Conservation (phyloP, 2,888 invertebrate species). For the Stenotaenia linearis region DNA sequence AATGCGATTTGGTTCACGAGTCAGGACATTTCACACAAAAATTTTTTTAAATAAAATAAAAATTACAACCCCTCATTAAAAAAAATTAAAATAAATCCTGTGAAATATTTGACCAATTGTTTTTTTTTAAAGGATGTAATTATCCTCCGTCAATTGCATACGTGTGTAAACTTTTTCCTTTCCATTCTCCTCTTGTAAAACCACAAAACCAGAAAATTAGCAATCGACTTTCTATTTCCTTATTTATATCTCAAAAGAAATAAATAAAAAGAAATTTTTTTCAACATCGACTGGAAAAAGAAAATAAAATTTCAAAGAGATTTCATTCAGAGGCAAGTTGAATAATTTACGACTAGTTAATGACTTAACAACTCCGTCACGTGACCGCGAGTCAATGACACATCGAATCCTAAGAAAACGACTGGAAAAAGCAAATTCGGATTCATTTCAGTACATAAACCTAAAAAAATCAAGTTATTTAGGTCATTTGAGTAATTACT, state of each 20-base stretch:
- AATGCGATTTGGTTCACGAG: not conserved
- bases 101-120: not conserved
- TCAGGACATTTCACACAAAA: not conserved
- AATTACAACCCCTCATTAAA: not conserved
- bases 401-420: not conserved
- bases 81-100: not conserved
- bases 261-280: too few relatives aligned
- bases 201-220: not conserved
- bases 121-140: not conserved
- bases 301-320: not conserved
- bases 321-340: not conserved
- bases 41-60: not conserved
- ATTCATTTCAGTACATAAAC: not conserved
- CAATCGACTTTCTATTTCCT: not conserved
- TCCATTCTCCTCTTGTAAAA: not conserved
- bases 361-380: not conserved
- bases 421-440: not conserved
- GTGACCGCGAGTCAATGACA: not conserved
- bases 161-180: not conserved
- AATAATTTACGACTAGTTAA: not conserved
- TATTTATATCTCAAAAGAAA: too few relatives aligned
- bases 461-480: not conserved
- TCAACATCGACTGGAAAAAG: not conserved
- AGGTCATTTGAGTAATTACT: not conserved
- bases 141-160: not conserved